Evolutionary conservation across 2,888 invertebrate species (phyloP).

Genomic region (Drosophila rellima): DNA sequence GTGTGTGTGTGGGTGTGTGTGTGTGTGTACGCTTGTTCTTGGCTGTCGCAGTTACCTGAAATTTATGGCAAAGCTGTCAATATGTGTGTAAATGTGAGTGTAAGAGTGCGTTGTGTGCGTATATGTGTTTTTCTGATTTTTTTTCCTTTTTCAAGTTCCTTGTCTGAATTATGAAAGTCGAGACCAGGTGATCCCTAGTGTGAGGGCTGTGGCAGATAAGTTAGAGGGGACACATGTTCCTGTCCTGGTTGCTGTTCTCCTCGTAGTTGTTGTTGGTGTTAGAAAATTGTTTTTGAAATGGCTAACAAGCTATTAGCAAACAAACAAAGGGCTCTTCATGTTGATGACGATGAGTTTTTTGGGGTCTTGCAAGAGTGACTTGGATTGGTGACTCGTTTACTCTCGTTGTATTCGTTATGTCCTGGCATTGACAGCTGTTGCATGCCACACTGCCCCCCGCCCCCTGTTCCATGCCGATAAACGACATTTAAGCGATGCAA

Average conservation of each 20-base stretch:
- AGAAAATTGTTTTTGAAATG: conserved; percentile 78
- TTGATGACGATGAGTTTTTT: conserved; percentile 52
- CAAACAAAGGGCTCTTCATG: conserved; percentile 67
- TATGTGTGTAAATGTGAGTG: conserved; percentile 40
- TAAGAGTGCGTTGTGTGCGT: conserved; percentile 5
- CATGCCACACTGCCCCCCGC: conserved; percentile 16
- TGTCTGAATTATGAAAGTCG: conserved; percentile 65
- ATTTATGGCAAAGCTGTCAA: conserved; percentile 74
- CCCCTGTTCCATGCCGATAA: conserved; percentile 22
- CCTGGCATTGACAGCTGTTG: conserved; percentile 51
- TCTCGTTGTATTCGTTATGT: conserved; percentile 3
- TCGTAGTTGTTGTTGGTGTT: conserved; percentile 36
- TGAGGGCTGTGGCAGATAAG: conserved; percentile 34
- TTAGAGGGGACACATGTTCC: conserved; percentile 51
- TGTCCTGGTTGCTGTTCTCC: conserved; percentile 41
- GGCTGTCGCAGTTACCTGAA: conserved; percentile 61
- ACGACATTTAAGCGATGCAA: conserved; percentile 53
- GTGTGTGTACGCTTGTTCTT: conserved; percentile 26
- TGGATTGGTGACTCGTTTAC: conserved; percentile 6
- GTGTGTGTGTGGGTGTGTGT: conserved; percentile 3
- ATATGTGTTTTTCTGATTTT: conserved; percentile 21
- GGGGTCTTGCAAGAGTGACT: not conserved
- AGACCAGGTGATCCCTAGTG: conserved; percentile 5
- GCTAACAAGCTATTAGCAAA: conserved; percentile 80
- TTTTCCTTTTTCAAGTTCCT: conserved; percentile 20